Evolutionary conservation across 2,113 vertebrate species (phyloP).

Genomic region (Perognathus longimembris): DNA sequence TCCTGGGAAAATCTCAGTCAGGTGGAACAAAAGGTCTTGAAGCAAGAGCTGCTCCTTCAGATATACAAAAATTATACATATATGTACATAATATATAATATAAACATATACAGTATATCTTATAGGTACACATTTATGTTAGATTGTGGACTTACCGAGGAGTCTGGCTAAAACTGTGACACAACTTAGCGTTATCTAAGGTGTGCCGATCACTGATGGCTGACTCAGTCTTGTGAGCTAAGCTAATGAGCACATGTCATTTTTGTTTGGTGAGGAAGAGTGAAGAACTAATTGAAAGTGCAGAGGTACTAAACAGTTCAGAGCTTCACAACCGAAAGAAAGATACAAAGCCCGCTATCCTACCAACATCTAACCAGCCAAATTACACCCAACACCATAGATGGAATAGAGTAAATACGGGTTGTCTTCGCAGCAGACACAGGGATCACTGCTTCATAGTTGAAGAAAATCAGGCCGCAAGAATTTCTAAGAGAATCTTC

Average conservation of each 20-base stretch:
- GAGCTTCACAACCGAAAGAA: neutral
- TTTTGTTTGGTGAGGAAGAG: conserved; percentile 45
- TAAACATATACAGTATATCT: no score
- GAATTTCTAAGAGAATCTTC: neutral
- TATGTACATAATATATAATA: no score
- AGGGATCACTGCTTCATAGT: neutral
- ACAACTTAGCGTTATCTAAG: neutral
- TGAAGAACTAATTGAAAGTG: conserved; percentile 25
- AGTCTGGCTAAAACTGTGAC: neutral
- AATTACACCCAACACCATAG: conserved; percentile 38
- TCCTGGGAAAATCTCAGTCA: neutral
- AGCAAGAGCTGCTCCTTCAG: accelerated
- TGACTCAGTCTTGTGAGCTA: conserved; percentile 13
- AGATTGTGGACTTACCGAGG: neutral
- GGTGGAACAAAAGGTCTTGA: neutral
- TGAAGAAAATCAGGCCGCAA: neutral
- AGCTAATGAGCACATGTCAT: neutral
- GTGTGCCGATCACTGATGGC: neutral
- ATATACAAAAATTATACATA: no score
- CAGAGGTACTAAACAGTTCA: neutral
- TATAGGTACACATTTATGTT: neutral
- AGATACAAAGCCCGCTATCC: neutral
- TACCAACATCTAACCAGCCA: conserved; percentile 17
- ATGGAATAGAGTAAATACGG: neutral
- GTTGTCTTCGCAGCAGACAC: neutral